phyloP scores from a whole-genome alignment of 2,113 vertebrate genomes.

The Ranitomeya variabilis region DNA sequence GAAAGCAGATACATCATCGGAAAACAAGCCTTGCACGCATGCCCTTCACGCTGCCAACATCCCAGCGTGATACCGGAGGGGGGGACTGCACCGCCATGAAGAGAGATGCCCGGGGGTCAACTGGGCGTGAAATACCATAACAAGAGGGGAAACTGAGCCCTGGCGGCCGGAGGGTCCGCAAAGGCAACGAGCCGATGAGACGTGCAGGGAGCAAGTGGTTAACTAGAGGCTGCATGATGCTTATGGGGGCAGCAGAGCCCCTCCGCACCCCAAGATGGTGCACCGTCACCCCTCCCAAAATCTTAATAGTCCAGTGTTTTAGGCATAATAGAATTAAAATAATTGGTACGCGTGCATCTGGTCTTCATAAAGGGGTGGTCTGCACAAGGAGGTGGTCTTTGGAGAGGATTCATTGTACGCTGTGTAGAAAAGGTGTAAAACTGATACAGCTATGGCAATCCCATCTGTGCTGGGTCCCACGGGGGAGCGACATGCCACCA shows the following conservation, averaged over 20 bases:
- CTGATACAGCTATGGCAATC: not conserved
- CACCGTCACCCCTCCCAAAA: too few relatives aligned
- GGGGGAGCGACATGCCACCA: not conserved
- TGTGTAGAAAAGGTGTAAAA: not conserved
- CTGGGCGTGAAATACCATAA: not conserved
- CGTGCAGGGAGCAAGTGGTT: not conserved
- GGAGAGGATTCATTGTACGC: too few relatives aligned
- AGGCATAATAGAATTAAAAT: too few relatives aligned
- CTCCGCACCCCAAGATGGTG: too few relatives aligned
- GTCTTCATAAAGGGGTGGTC: too few relatives aligned
- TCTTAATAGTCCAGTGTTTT: too few relatives aligned
- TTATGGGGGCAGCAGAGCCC: not conserved
- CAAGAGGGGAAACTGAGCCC: not conserved
- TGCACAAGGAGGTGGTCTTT: too few relatives aligned
- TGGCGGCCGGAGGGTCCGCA: not conserved
- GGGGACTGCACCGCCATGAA: not conserved
- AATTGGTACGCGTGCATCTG: too few relatives aligned
- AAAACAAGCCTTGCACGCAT: constrained; percentile 71
- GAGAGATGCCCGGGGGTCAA: not conserved
- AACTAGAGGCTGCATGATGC: not conserved
- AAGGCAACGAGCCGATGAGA: not conserved
- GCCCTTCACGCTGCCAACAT: constrained; percentile 63
- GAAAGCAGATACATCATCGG: constrained; percentile 77
- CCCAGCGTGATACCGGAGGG: constrained; percentile 47
- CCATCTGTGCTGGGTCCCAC: not conserved